phyloP scores from a whole-genome alignment of 2,888 invertebrate genomes.

The Andricus quercusramuli region DNA sequence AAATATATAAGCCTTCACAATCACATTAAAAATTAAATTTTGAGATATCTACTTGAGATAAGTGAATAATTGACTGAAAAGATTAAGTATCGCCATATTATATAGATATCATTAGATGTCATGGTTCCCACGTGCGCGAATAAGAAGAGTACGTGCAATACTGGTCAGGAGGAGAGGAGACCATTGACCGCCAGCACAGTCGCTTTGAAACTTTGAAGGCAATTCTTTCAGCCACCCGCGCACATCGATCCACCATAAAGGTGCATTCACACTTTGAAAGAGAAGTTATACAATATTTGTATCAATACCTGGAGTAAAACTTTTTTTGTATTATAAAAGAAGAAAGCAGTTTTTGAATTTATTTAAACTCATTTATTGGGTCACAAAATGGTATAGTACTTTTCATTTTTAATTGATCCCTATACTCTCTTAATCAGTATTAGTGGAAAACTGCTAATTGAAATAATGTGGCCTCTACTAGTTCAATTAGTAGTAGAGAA shows the following conservation, averaged over 20 bases:
- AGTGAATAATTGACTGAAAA: neutral
- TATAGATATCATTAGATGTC: too few relatives aligned
- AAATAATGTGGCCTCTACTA: too few relatives aligned
- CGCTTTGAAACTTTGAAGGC: constrained; percentile 48
- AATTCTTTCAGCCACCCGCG: constrained; percentile 51
- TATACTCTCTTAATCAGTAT: too few relatives aligned
- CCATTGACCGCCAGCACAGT: constrained; percentile 54
- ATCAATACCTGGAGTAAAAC: neutral
- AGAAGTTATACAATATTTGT: neutral
- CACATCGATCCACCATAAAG: constrained; percentile 50
- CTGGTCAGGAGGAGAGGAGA: constrained; percentile 46
- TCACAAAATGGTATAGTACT: too few relatives aligned
- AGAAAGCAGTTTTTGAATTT: too few relatives aligned
- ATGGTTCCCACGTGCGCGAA: constrained; percentile 19
- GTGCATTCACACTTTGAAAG: constrained; percentile 42
- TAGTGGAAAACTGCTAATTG: too few relatives aligned
- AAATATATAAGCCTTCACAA: too few relatives aligned
- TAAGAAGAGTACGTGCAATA: constrained; percentile 1
- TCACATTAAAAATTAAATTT: too few relatives aligned
- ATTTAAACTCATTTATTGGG: too few relatives aligned
- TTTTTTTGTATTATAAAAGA: neutral
- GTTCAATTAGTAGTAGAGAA: too few relatives aligned
- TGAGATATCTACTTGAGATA: neutral
- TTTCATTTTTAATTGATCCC: too few relatives aligned
- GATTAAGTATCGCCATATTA: neutral